Conservation (phyloP, 1,140 invertebrate genomes). For the Caenorhabditis inopinata region DNA sequence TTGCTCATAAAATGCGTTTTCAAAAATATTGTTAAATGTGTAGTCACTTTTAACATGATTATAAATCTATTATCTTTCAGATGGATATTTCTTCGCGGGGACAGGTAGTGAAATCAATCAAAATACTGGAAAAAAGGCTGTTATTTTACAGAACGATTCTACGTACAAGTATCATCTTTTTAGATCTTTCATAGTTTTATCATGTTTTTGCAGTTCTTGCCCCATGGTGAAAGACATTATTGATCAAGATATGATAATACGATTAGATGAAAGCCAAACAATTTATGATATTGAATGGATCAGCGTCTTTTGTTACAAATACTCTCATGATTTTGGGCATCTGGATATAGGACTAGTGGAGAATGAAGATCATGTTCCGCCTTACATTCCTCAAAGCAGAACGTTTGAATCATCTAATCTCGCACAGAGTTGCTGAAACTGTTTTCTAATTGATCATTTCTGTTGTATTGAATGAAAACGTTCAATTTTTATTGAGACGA, state of each 20-base stretch:
- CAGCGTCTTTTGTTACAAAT: conserved; percentile 55
- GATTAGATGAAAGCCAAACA: conserved; percentile 48
- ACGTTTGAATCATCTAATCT: neutral
- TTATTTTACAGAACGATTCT: conserved; percentile 49
- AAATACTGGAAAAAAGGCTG: conserved; percentile 54
- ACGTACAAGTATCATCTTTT: conserved; percentile 35
- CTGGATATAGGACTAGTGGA: conserved; percentile 38
- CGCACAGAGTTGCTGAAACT: neutral
- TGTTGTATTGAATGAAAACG: neutral
- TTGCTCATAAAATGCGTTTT: neutral
- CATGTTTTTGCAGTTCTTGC: conserved; percentile 46
- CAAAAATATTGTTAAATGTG: neutral
- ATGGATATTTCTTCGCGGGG: conserved; percentile 58
- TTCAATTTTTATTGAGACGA: conserved; percentile 1
- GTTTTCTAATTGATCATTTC: neutral
- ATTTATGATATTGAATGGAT: conserved; percentile 56
- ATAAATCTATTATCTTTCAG: conserved; percentile 1
- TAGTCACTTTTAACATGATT: neutral
- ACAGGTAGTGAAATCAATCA: conserved; percentile 48
- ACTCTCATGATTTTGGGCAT: conserved; percentile 57
- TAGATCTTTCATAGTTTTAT: neutral
- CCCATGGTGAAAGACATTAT: conserved; percentile 53
- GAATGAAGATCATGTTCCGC: conserved; percentile 46
- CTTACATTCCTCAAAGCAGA: conserved; percentile 31
- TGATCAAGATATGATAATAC: conserved; percentile 48